Base-by-base conservation (phyloP, 2,113 vertebrate genomes). In the Pelvicachromis taeniatus region DNA sequence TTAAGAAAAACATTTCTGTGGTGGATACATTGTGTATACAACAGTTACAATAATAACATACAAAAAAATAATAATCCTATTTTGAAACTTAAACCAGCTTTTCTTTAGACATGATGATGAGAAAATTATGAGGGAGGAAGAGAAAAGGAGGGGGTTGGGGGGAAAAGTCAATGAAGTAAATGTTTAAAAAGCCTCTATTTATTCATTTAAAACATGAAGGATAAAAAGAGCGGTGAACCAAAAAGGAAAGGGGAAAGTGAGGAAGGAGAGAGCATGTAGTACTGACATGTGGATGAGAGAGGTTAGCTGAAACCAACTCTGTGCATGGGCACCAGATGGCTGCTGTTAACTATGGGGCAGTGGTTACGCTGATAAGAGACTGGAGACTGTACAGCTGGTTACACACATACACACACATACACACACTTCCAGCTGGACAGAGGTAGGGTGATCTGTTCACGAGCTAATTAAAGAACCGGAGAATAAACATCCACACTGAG, bases 291-390 rank as follows among this genome's bases (percentile, higher is more conserved):
- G 80, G 77, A 88, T 58, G 81, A 87, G 63, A 83, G 58, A 88
- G 55, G 40, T 83, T 59, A 75, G 65, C 65, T 86, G 79, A 78
- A 89, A 82, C 82, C 85, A 86, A 55, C 87, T 87, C 58, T 53
- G 73, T 79, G 83, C 80, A 91, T 83, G 85, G 88, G 56, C 86
- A 89, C 87, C 95, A 95, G 92, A 94, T 95, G 95, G 91, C 84
- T 19, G 79, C 85, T 77, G 83, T 92, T 95, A 92, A 93, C 85
- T 78, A 77, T 4, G 82, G 88, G 84, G 88, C 87, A 90, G 92
- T 92, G 91, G 95, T 94, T 95, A 92, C 80, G 59, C 85, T 91
- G 94, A 95, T 95, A 95, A 95, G 93, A 95, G 92, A 87, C 91
- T 87, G 58, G 84, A 86, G 90, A 83, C 80, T 81, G 56, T 88